Evolutionary conservation across 2,797 vertebrate species (phyloP).

Genomic region (Morus bassanus): DNA sequence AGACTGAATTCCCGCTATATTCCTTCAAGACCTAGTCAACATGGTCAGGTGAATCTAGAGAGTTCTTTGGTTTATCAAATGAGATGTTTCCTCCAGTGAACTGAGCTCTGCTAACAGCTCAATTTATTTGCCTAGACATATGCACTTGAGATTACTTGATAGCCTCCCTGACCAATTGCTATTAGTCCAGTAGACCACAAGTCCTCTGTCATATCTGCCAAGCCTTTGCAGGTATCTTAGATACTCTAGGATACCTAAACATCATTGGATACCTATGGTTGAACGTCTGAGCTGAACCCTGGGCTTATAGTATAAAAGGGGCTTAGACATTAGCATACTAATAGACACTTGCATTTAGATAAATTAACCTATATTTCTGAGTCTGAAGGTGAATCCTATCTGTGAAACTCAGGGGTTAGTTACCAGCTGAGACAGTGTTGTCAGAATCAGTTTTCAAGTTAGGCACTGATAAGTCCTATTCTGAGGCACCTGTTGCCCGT

Average conservation of each 20-base stretch:
- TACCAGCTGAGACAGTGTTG: not conserved
- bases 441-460: conserved; percentile 2
- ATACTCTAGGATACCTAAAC: not conserved
- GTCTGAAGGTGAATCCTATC: not conserved
- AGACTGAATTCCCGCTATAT: not conserved
- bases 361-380: not conserved
- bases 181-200: not conserved
- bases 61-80: not conserved
- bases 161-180: not conserved
- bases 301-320: not conserved
- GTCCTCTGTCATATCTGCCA: not conserved
- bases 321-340: not conserved
- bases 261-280: not conserved
- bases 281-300: not conserved
- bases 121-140: not conserved
- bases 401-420: not conserved
- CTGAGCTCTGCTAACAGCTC: not conserved
- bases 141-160: not conserved
- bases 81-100: not conserved
- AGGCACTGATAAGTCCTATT: not conserved
- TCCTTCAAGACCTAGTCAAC: not conserved
- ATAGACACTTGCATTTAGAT: not conserved
- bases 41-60: not conserved
- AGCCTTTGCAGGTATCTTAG: not conserved
- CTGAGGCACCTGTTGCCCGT: not conserved